phyloP scores from a whole-genome alignment of 2,888 invertebrate species.

The Synanthedon formicaeformis region DNA sequence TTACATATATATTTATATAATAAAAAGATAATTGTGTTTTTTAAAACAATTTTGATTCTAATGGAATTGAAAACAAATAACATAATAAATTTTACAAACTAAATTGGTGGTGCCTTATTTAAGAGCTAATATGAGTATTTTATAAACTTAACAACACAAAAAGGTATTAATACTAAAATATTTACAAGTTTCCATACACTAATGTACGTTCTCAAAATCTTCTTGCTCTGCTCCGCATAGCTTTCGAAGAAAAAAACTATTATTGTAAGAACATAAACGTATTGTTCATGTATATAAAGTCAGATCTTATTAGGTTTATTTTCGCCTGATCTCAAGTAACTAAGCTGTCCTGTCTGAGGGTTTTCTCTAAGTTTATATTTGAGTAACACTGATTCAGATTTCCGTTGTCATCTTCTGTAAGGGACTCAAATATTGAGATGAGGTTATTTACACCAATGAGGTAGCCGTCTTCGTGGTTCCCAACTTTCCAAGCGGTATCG shows the following conservation, averaged over 20 bases:
- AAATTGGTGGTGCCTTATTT: conserved; percentile 24
- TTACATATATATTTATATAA: neutral
- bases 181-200: conserved; percentile 34
- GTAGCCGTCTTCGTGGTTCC: conserved; percentile 97
- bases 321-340: conserved; percentile 44
- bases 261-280: neutral
- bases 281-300: conserved; percentile 11
- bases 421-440: conserved; percentile 83
- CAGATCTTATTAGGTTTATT: conserved; percentile 22
- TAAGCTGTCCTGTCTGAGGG: conserved; percentile 47
- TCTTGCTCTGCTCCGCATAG: neutral
- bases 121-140: conserved; percentile 54
- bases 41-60: too few relatives aligned
- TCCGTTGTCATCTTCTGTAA: conserved; percentile 61
- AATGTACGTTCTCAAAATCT: neutral
- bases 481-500: conserved; percentile 88
- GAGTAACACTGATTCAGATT: conserved; percentile 49
- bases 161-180: conserved; percentile 35
- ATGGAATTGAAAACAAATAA: neutral
- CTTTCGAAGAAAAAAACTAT: neutral
- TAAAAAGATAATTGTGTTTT: neutral
- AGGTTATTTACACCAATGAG: conserved; percentile 92
- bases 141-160: conserved; percentile 38
- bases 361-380: conserved; percentile 43
- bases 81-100: neutral